phyloP scores from a whole-genome alignment of 2,888 invertebrate genomes.

The Sarcophaga caerulescens region DNA sequence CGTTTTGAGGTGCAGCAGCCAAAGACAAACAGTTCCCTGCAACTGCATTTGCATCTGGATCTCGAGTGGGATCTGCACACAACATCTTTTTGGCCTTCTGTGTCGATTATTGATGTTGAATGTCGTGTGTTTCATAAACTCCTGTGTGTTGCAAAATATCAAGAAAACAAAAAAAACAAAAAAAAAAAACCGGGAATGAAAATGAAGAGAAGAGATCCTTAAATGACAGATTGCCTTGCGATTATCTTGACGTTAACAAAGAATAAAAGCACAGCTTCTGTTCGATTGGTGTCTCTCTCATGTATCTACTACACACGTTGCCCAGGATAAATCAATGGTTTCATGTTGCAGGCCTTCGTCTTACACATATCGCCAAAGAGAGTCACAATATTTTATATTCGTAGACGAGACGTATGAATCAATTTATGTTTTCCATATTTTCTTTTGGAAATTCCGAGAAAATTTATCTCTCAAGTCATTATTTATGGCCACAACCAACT shows the following conservation, averaged over 20 bases:
- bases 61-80: constrained; percentile 7
- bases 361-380: too few relatives aligned
- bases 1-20: constrained; percentile 52
- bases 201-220: constrained; percentile 42
- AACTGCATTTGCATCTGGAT: constrained; percentile 5
- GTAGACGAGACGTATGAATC: too few relatives aligned
- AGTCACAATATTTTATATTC: too few relatives aligned
- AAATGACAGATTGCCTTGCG: constrained; percentile 65
- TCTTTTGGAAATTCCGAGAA: too few relatives aligned
- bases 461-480: too few relatives aligned
- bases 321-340: too few relatives aligned
- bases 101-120: constrained; percentile 20
- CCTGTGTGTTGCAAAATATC: not conserved
- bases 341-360: too few relatives aligned
- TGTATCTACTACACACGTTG: too few relatives aligned
- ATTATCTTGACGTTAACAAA: constrained; percentile 46
- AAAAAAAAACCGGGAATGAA: constrained; percentile 43
- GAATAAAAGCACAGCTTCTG: not conserved
- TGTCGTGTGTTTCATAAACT: constrained; percentile 20
- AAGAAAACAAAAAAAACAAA: too few relatives aligned
- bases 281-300: not conserved
- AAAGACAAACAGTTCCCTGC: not conserved
- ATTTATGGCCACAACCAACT: too few relatives aligned
- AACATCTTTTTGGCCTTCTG: constrained; percentile 12
- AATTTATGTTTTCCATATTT: too few relatives aligned